Base-by-base conservation (phyloP, 2,113 vertebrate genomes). In the Amia ocellicauda region DNA sequence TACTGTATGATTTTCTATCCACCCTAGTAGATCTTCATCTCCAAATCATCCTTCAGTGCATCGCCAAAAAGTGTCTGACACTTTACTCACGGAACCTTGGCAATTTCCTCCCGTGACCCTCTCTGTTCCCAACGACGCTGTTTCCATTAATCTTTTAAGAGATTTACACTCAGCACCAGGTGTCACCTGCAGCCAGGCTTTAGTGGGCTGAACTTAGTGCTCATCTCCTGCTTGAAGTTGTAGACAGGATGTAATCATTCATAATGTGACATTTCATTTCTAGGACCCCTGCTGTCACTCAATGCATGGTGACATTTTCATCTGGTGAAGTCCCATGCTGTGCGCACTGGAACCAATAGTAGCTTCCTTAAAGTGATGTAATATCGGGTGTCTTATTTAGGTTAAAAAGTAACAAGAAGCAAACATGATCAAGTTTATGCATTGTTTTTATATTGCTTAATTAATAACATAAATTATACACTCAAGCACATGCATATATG, bases 241-340 rank as follows among this genome's bases (percentile, higher is more conserved):
- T 17, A 29, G 22, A 26, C 14, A 29, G 55, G 3, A 29, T 58
- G 55, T 20, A 58, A 58, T 58, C 55, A 58, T 40, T 58, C 26
- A 31, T 17, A 58, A 40, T 58, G 55, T 58, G 55, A 58, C 27
- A 58, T 58, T 58, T 58, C 36, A 58, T 29, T 36, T 14, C 27
- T 58, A 7, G 26, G 9, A 58, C 55, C 55, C 27, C 55, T 58
- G 27, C 27, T 58, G 27, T 58, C 27, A 19, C 7, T 31, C 14
- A 27, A 14, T 8, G 9, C 55, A 29, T 8, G 22, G 1, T 55
- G 22, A 24, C 26, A 55, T 55, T 26, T 55, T 55, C 9, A 23
- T 22, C 53, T 27, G 10, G 19, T 23, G 24, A 55, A 9, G 24
- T 23, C 24, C 20, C 53, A 55, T 2, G 53, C 53, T 24, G 53